A percentile compares a stretch with the other conserved stretches of the same genome.
Conservation (phyloP, 2,888 invertebrate species). For the Tigriopus californicus region DNA sequence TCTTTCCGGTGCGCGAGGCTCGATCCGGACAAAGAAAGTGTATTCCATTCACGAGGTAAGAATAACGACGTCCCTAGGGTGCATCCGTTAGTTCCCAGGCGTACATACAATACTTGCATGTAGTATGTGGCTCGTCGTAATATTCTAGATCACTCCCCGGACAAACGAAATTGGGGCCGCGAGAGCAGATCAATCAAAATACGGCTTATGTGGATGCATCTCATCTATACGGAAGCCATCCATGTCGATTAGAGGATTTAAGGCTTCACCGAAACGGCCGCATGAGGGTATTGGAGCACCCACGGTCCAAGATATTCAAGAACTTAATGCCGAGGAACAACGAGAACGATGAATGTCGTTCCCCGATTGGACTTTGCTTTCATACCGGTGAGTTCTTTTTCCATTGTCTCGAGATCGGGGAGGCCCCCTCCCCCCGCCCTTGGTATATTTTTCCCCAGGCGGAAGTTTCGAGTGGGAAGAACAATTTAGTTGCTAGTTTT, state of each 20-base stretch:
- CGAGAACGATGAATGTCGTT: constrained; percentile 57
- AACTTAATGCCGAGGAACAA: constrained; percentile 59
- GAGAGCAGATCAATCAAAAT: constrained; percentile 84
- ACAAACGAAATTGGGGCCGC: constrained; percentile 37
- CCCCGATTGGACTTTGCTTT: constrained; percentile 53
- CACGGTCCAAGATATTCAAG: constrained; percentile 39
- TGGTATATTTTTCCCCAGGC: no score
- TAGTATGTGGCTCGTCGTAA: not conserved
- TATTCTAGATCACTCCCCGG: constrained; percentile 4
- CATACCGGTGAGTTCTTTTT: constrained; percentile 26
- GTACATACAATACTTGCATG: not conserved
- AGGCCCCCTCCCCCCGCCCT: no score
- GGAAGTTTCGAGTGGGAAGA: no score
- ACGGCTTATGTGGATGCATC: constrained; percentile 72
- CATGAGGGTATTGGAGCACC: constrained; percentile 56
- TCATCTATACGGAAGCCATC: constrained; percentile 70
- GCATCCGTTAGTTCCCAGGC: not conserved
- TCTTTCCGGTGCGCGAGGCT: constrained; percentile 1
- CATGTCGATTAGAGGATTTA: constrained; percentile 52
- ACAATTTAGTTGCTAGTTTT: no score
- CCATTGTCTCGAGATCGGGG: no score
- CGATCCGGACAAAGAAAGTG: not conserved
- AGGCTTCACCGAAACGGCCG: constrained; percentile 53
- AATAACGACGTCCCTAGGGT: not conserved
- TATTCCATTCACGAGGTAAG: not conserved